Conservation (phyloP, 1,140 invertebrate genomes). For the Ridgeia piscesae region DNA sequence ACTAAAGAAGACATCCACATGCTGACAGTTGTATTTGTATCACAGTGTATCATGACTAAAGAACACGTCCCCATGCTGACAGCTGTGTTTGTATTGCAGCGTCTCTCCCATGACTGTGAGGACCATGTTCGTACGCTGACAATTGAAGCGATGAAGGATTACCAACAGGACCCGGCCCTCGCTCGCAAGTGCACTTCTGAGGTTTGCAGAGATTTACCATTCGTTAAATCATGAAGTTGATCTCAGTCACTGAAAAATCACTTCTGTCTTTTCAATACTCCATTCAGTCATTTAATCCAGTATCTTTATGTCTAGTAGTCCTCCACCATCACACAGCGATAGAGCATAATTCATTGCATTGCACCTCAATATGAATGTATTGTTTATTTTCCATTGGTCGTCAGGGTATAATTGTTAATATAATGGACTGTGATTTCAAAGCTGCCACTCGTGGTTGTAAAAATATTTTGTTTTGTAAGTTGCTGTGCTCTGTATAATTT, state of each 20-base stretch:
- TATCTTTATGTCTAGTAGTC: not conserved
- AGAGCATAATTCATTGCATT: not conserved
- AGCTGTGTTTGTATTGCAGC: conserved; percentile 29
- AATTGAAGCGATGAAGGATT: conserved; percentile 83
- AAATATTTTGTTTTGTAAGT: too few relatives aligned
- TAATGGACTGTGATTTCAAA: too few relatives aligned
- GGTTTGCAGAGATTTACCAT: conserved; percentile 35
- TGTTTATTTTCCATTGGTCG: too few relatives aligned
- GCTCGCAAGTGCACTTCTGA: conserved; percentile 72
- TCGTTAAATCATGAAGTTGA: not conserved
- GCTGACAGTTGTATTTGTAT: conserved; percentile 4
- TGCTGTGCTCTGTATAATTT: too few relatives aligned
- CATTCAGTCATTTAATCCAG: not conserved
- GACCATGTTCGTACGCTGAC: conserved; percentile 79
- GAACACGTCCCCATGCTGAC: conserved; percentile 3
- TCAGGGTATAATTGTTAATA: too few relatives aligned
- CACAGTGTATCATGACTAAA: not conserved
- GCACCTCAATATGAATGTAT: too few relatives aligned
- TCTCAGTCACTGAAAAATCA: not conserved
- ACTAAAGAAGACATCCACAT: not conserved
- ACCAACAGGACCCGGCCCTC: conserved; percentile 75
- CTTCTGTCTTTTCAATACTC: not conserved
- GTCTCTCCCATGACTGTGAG: conserved; percentile 72
- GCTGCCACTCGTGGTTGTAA: too few relatives aligned
- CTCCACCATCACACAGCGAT: not conserved